These are phyloP conservation scores for Drosophila gunungcola DNA, from an alignment of 1,140 invertebrate genomes.

Conservation along the genomic window DNA sequence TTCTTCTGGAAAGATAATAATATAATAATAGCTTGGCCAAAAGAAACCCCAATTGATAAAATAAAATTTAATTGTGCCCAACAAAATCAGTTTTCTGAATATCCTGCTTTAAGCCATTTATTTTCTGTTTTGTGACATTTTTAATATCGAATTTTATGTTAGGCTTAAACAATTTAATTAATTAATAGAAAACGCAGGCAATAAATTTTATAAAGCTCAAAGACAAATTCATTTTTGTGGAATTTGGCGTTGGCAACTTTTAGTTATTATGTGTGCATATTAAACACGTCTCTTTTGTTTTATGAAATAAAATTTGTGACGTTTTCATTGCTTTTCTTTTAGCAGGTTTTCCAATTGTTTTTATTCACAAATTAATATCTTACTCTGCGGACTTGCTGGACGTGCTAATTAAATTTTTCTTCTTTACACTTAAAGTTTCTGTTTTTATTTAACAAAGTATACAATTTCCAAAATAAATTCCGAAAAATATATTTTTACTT, in stretches of 20 bases:
- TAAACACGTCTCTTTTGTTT: conserved; percentile 2
- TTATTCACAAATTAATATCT: neutral
- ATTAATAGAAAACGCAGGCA: neutral
- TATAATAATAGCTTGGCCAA: too few relatives aligned
- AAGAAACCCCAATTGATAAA: neutral
- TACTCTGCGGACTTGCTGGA: neutral
- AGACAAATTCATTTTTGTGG: neutral
- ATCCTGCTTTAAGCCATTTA: neutral
- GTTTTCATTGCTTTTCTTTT: neutral
- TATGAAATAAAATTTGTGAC: neutral
- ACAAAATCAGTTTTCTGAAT: neutral
- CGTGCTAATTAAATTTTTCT: neutral
- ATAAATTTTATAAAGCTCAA: conserved; percentile 2
- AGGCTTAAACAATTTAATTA: conserved; percentile 1
- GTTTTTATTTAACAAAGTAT: too few relatives aligned
- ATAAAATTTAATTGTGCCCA: neutral
- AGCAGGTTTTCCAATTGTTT: neutral
- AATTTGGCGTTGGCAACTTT: neutral
- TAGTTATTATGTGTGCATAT: neutral
- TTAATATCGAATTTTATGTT: neutral
- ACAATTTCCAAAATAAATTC: too few relatives aligned
- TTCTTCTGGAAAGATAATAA: too few relatives aligned
- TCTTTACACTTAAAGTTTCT: too few relatives aligned
- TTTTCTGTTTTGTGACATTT: neutral
- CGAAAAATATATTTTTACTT: neutral